Evolutionary conservation across 2,797 vertebrate species (phyloP).

Genomic region (Linurgus olivaceus): DNA sequence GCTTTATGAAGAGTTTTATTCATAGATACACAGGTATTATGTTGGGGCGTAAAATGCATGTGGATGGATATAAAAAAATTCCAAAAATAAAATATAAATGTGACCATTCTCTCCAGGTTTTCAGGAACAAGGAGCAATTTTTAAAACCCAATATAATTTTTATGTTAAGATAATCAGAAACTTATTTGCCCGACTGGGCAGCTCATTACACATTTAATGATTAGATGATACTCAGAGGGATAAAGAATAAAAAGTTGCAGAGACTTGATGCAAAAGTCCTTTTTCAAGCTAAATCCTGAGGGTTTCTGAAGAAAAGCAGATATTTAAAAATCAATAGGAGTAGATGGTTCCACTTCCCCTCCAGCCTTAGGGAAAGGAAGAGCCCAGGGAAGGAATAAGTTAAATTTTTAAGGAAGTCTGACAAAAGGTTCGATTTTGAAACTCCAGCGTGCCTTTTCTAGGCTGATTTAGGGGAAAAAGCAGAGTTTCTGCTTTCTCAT

Average conservation of each 20-base stretch:
- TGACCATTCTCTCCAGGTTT: neutral
- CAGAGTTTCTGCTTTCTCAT: constrained; percentile 27
- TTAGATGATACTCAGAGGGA: neutral
- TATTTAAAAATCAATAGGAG: neutral
- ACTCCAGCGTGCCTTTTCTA: neutral
- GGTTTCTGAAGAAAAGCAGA: neutral
- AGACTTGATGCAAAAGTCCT: neutral
- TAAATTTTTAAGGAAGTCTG: constrained; percentile 64
- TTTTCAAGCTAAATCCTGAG: neutral
- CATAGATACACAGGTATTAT: neutral
- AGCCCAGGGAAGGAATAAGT: constrained; percentile 24
- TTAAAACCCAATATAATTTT: neutral
- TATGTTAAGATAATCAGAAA: neutral
- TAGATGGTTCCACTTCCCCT: constrained; percentile 17
- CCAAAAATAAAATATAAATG: neutral
- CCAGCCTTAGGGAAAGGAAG: neutral
- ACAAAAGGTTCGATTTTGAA: constrained; percentile 55
- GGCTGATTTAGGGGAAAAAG: constrained; percentile 53
- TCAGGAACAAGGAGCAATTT: neutral
- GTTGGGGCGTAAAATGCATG: neutral
- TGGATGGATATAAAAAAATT: accelerated
- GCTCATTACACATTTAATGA: neutral
- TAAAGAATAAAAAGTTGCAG: neutral
- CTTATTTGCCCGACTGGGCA: neutral
- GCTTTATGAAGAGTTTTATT: neutral